Conservation (phyloP, 92 coral and sea anemone genomes). For the Palythoa caribaeorum region DNA sequence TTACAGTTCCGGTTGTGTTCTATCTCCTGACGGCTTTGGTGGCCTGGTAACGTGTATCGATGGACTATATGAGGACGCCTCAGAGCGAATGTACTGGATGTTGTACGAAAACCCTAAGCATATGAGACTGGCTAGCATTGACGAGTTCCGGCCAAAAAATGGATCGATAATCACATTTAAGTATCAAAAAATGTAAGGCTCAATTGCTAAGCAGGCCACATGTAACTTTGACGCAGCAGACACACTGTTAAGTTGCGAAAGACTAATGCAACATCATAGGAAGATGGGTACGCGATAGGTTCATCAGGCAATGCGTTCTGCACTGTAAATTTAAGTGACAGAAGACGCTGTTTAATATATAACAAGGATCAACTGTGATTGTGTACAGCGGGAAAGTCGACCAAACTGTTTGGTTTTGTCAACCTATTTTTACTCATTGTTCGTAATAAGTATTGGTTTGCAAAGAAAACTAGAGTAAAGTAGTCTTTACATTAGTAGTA, state of each 20-base stretch:
- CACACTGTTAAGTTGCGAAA: not conserved
- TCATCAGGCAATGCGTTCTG: not conserved
- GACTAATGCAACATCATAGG: not conserved
- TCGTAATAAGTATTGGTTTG: too few species aligned
- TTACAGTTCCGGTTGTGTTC: slow-evolving; percentile 4
- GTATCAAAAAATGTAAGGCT: slow-evolving; percentile 22
- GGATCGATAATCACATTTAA: slow-evolving; percentile 25
- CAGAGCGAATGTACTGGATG: slow-evolving; percentile 47
- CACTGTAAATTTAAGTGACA: too few species aligned
- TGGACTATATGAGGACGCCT: slow-evolving; percentile 15
- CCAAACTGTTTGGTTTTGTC: too few species aligned
- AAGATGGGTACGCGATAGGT: not conserved
- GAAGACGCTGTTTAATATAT: too few species aligned
- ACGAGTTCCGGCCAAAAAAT: slow-evolving; percentile 19
- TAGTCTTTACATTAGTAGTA: too few species aligned
- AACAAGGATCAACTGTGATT: too few species aligned
- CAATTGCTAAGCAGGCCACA: not conserved
- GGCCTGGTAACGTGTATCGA: slow-evolving; percentile 26
- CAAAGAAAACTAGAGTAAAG: too few species aligned
- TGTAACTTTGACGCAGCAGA: not conserved
- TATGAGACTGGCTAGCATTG: slow-evolving; percentile 25
- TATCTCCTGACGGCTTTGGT: slow-evolving; percentile 5
- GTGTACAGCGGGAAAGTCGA: too few species aligned
- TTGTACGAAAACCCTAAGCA: slow-evolving; percentile 28
- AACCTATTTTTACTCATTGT: too few species aligned